Evolutionary conservation across 2,888 invertebrate genomes (phyloP), one percentile per base, ranked within the genome.

Genomic region (Alitta virens): DNA sequence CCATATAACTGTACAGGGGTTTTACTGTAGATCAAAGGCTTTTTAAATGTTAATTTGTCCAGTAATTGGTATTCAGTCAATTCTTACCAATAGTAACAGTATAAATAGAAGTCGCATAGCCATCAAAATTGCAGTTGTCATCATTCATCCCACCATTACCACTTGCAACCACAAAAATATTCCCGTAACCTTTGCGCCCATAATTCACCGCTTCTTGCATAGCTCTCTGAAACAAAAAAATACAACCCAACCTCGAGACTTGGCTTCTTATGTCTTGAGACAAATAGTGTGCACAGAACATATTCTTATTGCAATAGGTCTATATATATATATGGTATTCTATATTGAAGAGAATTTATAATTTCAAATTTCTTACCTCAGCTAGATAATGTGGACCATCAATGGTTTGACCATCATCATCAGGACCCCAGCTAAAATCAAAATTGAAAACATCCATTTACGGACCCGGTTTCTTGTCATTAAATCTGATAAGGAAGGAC

Each of bases 71-170:
- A n/a, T n/a, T n/a, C n/a, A n/a, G n/a, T n/a, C n/a, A n/a, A n/a
- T n/a, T n/a, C 69, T 68, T 58, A 78, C 78, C 78, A 51, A 81
- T 77, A 3, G 81, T 81, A 5, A 81, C 74, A n/a, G 81, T 81
- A 68, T 78, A 83, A n/a, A 81, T 72, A 14, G 82, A 82, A 68
- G 82, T 83, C 2, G 83, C 83, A 70, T 83, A 83, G 16, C 83
- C 83, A 70, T 83, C 83, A 73, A 76, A 83, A 70, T 83, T 83
- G 71, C 83, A 83, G 71, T 83, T 82, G 69, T 83, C 83, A n/a
- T 71, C 68, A 58, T 72, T 69, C 23, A 66, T 67, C 16, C 83
- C 83, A 26, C 83, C 83, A 63, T 83, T 83, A 26, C 83, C 83
- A 68, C 82, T 82, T 43, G 83, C 83, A 64, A 83, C 80, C 49